A percentile compares a stretch with the other conserved stretches of the same genome.
These are phyloP conservation scores for Disparrhopalites patrizii DNA, from an alignment of 2,888 invertebrate species.

Conservation along the genomic window DNA sequence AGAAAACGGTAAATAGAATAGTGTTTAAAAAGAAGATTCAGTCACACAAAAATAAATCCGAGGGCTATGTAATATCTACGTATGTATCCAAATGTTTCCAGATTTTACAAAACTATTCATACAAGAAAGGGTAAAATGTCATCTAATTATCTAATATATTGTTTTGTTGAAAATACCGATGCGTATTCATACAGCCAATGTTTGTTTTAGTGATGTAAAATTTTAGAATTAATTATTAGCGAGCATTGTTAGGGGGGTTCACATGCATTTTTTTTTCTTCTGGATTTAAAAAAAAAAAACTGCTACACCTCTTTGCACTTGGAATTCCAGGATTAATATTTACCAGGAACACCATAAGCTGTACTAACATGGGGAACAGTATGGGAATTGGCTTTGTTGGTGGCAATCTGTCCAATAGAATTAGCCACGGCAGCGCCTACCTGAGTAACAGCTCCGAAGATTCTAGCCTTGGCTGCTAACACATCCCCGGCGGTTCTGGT, in stretches of 20 bases:
- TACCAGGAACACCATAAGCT: conserved; percentile 36
- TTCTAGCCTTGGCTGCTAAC: conserved; percentile 48
- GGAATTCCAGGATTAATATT: conserved; percentile 27
- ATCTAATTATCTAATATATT: too few relatives aligned
- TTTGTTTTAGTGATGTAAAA: too few relatives aligned
- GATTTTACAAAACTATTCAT: too few relatives aligned
- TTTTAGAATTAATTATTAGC: not conserved
- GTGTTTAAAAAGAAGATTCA: not conserved
- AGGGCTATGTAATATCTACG: too few relatives aligned
- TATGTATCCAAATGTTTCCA: too few relatives aligned
- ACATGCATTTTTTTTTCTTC: conserved; percentile 17
- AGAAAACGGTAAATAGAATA: not conserved
- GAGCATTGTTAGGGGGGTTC: conserved; percentile 1
- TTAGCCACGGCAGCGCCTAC: conserved; percentile 49
- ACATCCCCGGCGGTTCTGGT: conserved; percentile 49
- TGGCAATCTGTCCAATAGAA: conserved; percentile 48
- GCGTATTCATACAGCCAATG: too few relatives aligned
- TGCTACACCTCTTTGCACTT: conserved; percentile 5
- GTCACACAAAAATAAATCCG: too few relatives aligned
- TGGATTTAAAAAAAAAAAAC: not conserved
- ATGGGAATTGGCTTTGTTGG: conserved; percentile 45
- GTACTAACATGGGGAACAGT: conserved; percentile 21
- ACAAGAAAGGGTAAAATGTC: too few relatives aligned
- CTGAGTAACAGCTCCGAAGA: conserved; percentile 49
- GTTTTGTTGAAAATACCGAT: not conserved